Percentiles rank a stretch among this genome's conserved stretches.
Conservation (phyloP, 2,888 invertebrate species). For the Kuschelorhynchus macadamiae region DNA sequence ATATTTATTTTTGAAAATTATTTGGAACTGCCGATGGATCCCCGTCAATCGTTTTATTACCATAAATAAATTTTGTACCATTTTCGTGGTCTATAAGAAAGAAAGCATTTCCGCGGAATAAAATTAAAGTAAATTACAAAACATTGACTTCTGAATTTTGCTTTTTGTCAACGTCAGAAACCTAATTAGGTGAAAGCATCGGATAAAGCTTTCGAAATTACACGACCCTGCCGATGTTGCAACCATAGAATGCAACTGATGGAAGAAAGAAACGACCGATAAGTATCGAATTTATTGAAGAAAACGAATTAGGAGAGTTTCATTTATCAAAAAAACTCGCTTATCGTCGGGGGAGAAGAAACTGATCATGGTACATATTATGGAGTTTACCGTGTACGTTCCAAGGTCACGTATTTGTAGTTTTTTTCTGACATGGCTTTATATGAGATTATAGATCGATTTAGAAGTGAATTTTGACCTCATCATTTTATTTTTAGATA, state of each 20-base stretch:
- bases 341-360: constrained; percentile 29
- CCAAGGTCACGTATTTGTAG: too few relatives aligned
- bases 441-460: too few relatives aligned
- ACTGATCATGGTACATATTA: constrained; percentile 31
- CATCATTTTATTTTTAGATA: too few relatives aligned
- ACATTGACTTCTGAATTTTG: constrained; percentile 10
- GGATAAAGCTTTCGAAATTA: constrained; percentile 40
- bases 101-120: neutral
- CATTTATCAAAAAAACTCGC: constrained; percentile 37
- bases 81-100: too few relatives aligned
- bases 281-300: constrained; percentile 46
- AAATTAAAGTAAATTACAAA: constrained; percentile 1
- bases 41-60: too few relatives aligned
- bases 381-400: too few relatives aligned
- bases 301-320: constrained; percentile 41
- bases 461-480: too few relatives aligned
- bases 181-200: constrained; percentile 38
- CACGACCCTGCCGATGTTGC: constrained; percentile 27
- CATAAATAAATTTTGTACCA: too few relatives aligned
- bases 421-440: too few relatives aligned
- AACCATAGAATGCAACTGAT: constrained; percentile 44
- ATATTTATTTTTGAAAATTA: too few relatives aligned
- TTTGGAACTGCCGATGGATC: too few relatives aligned
- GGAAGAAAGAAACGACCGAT: constrained; percentile 43
- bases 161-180: constrained; percentile 29